These are phyloP conservation scores for Eufriesea mexicana DNA, from an alignment of 1,140 invertebrate species.

Conservation along the genomic window DNA sequence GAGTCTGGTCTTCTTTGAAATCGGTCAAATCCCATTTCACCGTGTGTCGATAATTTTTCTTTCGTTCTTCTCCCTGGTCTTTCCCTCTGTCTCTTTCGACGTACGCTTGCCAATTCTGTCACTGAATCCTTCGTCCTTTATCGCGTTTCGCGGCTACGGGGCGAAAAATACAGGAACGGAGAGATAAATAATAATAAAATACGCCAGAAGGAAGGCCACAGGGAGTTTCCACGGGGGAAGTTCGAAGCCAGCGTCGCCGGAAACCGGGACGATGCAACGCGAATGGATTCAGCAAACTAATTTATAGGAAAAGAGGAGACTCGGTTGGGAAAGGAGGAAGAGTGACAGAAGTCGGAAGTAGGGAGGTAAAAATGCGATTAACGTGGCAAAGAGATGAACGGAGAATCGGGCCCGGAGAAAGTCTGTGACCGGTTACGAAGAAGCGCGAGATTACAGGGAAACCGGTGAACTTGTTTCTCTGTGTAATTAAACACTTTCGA, in stretches of 20 bases:
- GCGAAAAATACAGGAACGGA: not conserved
- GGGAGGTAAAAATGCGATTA: slow-evolving; percentile 23
- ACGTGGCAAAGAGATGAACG: not conserved
- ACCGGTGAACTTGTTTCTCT: slow-evolving; percentile 29
- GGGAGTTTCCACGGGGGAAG: not conserved
- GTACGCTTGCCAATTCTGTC: not conserved
- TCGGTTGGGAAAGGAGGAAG: no score
- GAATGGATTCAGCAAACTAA: slow-evolving; percentile 48
- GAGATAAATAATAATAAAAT: no score
- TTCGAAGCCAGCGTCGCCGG: not conserved
- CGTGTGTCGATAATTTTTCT: not conserved
- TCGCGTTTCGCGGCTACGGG: not conserved
- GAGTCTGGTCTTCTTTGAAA: no score
- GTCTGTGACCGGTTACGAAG: not conserved
- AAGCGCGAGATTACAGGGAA: slow-evolving; percentile 8
- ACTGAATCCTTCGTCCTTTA: not conserved
- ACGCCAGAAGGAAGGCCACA: not conserved
- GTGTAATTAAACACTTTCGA: slow-evolving; percentile 34
- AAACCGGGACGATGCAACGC: slow-evolving; percentile 9
- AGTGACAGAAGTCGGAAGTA: not conserved
- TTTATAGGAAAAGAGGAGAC: slow-evolving; percentile 33
- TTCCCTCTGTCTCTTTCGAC: not conserved
- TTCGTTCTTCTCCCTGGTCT: accelerated
- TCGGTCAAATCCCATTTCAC: not conserved
- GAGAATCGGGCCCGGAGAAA: not conserved